phyloP scores from a whole-genome alignment of 2,797 vertebrate species.

The Anguilla anguilla region DNA sequence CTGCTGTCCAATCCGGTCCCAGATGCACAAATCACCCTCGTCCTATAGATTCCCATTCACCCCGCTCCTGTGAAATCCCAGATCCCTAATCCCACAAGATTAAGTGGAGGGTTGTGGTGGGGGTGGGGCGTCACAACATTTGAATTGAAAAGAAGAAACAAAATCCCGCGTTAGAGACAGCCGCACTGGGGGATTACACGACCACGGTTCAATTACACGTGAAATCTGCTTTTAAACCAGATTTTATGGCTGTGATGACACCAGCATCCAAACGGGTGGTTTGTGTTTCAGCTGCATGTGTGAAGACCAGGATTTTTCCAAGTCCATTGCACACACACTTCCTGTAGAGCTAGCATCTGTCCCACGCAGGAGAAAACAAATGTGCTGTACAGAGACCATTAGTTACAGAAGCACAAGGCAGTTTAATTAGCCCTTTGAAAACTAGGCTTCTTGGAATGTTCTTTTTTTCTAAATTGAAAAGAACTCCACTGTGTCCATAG shows the following conservation, averaged over 20 bases:
- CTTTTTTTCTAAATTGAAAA: no score
- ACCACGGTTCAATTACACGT: background rate
- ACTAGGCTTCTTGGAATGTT: no score
- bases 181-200: background rate
- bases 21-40: conserved; percentile 30
- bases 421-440: background rate
- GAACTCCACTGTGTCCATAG: no score
- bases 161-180: background rate
- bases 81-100: conserved; percentile 30
- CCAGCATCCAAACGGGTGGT: background rate
- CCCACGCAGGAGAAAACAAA: background rate
- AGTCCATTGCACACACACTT: background rate
- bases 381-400: background rate
- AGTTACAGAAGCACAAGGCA: background rate
- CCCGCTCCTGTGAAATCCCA: conserved; percentile 21
- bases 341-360: background rate
- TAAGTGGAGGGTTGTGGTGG: background rate
- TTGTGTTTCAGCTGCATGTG: no score
- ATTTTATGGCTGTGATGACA: background rate
- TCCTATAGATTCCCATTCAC: conserved; percentile 23
- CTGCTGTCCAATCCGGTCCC: background rate
- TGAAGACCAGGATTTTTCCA: background rate
- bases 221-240: conserved; percentile 13
- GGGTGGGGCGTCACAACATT: background rate
- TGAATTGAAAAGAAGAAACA: background rate